Base-by-base conservation (phyloP, 2,797 vertebrate genomes). In the Otolemur crassicaudatus region DNA sequence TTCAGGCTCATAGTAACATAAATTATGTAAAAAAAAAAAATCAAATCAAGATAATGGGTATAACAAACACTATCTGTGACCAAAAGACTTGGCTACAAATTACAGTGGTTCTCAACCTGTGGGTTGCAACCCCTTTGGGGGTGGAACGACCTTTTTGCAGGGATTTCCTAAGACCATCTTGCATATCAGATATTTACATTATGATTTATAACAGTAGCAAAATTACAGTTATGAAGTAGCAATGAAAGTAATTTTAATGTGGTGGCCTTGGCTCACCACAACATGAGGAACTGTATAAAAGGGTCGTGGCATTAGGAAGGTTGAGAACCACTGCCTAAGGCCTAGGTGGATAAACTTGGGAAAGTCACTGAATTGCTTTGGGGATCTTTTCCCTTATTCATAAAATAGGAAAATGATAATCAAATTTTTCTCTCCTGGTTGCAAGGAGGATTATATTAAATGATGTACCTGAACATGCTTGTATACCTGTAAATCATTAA, bases 401-500 rank as follows among this genome's bases (percentile, higher is more conserved):
- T 79, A 94, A 95, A 92, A 86, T 80, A 73, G 37, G 27, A 10
- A 76, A 49, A 60, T 34, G 95, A 40, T 81, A 84, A 75, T 1
- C 43, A 75, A 83, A 53, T 4, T 49, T 82, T 8, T 3, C 16
- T 82, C 43, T 76, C 6, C n/a, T 17, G 63, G 43, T 56, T 82
- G 4, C 76, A 56, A 70, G 34, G 23, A 79, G 69, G 20, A 63
- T 73, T 25, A 85, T 90, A 88, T 95, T 91, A 77, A 93, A 70
- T 82, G 77, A 69, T 69, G 19, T 87, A 11, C 25, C 3, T 81
- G 46, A 46, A 58, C 73, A 10, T 43, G 40, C 34, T 92, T 94
- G 61, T 77, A 10, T 43, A 46, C 34, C 90, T 94, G 61, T 77
- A 72, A 90, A 93, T 93, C 34, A 93, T 76, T 91, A 27, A 56